Conservation (phyloP, 2,113 vertebrate species). For the Tretioscincus oriximinensis region DNA sequence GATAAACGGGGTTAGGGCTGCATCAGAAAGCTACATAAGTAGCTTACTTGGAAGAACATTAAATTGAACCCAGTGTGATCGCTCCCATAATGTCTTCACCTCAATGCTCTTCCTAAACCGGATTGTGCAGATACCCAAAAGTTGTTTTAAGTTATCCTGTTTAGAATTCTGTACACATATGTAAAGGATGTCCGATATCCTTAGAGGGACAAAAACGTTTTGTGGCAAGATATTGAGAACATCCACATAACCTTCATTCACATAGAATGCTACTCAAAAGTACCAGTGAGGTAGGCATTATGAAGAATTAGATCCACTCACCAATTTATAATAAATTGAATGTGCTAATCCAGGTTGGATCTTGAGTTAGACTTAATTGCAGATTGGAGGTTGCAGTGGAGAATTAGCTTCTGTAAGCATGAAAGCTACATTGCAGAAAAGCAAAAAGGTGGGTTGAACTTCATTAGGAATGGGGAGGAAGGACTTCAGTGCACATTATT, state of each 20-base stretch:
- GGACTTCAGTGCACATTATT: background rate
- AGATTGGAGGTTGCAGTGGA: no score
- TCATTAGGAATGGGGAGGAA: no score
- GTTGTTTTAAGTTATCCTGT: background rate
- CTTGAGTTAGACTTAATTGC: no score
- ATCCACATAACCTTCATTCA: no score
- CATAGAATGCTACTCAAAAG: no score
- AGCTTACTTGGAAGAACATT: background rate
- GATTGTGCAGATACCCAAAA: background rate
- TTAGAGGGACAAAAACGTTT: background rate
- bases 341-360: no score
- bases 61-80: background rate
- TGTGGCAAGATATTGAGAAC: background rate
- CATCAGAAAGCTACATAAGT: background rate
- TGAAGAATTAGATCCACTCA: no score
- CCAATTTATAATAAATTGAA: no score
- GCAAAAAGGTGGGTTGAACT: no score
- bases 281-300: no score
- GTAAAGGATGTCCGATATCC: background rate
- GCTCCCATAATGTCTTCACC: background rate
- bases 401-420: no score
- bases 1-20: background rate
- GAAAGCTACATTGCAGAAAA: no score
- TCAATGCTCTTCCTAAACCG: background rate
- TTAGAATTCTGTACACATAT: background rate